Evolutionary conservation across 1,140 invertebrate species (phyloP).

Genomic region (Dinothrombium tinctorium): DNA sequence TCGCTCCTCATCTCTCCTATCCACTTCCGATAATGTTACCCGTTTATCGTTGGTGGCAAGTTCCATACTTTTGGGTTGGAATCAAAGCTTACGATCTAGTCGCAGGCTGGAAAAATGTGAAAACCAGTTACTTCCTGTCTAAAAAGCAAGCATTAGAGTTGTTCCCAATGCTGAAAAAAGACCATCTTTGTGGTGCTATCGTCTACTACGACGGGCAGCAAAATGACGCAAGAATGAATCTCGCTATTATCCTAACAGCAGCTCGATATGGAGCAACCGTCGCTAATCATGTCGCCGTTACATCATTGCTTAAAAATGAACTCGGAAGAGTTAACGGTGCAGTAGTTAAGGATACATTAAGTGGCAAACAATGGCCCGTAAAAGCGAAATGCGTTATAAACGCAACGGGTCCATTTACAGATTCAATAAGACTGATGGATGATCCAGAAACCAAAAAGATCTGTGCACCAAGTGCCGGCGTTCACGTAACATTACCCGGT

Average conservation of each 20-base stretch:
- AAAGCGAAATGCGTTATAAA: constrained; percentile 89
- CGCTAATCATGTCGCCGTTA: constrained; percentile 71
- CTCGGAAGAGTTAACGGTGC: constrained; percentile 34
- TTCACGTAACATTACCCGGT: constrained; percentile 93
- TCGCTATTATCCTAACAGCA: constrained; percentile 80
- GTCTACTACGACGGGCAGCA: constrained; percentile 99
- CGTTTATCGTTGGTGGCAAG: constrained; percentile 73
- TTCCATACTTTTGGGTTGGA: constrained; percentile 94
- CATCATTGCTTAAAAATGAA: constrained; percentile 43
- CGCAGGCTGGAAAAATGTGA: constrained; percentile 78
- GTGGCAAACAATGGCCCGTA: constrained; percentile 47
- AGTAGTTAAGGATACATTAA: constrained; percentile 15
- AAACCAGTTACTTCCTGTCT: constrained; percentile 77
- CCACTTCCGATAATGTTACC: constrained; percentile 63
- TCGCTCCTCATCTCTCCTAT: constrained; percentile 86
- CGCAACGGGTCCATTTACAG: constrained; percentile 94
- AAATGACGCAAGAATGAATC: constrained; percentile 94
- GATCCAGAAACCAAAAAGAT: constrained; percentile 52
- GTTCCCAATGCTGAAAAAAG: constrained; percentile 84
- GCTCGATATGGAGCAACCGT: constrained; percentile 81
- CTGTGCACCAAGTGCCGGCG: constrained; percentile 83
- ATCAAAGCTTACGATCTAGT: constrained; percentile 98
- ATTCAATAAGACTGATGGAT: constrained; percentile 84
- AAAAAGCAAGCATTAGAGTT: constrained; percentile 81
- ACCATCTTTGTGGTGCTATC: constrained; percentile 69